Evolutionary conservation across 2,797 vertebrate species (phyloP), one percentile per base, ranked within the genome.

Genomic region (Halcyon badia): DNA sequence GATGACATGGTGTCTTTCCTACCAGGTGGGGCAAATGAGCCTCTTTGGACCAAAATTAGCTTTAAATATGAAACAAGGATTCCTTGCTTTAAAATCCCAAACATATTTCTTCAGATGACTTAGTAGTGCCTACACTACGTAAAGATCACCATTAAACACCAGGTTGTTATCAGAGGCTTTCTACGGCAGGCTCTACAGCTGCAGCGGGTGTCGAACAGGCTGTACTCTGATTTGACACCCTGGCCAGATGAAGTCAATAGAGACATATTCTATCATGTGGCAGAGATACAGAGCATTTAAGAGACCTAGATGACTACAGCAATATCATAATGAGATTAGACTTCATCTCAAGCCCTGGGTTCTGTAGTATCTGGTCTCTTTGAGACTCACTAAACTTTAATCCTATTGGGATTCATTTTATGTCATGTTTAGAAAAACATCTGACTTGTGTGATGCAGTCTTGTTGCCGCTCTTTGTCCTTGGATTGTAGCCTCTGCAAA

Each of bases 151-250:
- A 41, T 72, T 71, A 86, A 86, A 68, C 37, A n/a, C 1, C 80
- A 72, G 62, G 2, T 10, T 2, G 42, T 5, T 90, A 11, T 39
- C 5, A 18, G 46, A 80, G 51, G 37, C 37, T 52, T 0, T 60
- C 10, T 66, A 4, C 57, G 19, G 5, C 0, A 0, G 84, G 54
- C 51, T 33, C 10, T 46, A 37, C 26, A 30, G 87, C 44, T 57
- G 71, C 1, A 10, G 15, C 1, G 15, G 31, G 52, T 31, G 58
- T 6, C 76, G 75, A 82, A 28, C 46, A 42, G 83, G 11, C 93
- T 91, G 83, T 90, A 76, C 41, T 66, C 77, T 90, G 83, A 56
- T 80, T 77, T 4, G 10, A 70, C 66, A 88, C 79, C 75, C 48
- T 76, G 71, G 66, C 31, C 39, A 61, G 60, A 57, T 46, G 14